Conservation (phyloP, 2,113 vertebrate species). For the Lepisosteus oculatus region DNA sequence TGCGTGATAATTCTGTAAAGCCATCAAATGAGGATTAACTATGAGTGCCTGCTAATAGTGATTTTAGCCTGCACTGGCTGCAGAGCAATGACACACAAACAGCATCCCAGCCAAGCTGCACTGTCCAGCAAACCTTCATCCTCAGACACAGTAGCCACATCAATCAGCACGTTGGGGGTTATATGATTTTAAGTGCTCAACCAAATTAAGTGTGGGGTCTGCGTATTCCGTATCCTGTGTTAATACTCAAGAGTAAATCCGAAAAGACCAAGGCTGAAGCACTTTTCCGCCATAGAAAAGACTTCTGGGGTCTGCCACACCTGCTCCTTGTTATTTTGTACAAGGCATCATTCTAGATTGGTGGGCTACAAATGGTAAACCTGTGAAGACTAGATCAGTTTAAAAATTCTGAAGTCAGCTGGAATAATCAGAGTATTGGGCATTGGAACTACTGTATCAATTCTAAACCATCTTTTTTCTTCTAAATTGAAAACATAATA, state of each 20-base stretch:
- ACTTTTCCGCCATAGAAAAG: too few species aligned
- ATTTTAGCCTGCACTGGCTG: background rate
- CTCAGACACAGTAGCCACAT: background rate
- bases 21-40: constrained; percentile 1
- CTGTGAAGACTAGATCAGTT: too few species aligned
- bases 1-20: constrained; percentile 3
- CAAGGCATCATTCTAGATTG: background rate
- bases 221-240: too few species aligned
- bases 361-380: background rate
- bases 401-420: too few species aligned
- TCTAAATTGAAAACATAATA: too few species aligned
- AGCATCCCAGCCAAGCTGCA: background rate
- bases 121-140: background rate
- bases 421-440: too few species aligned
- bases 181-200: background rate
- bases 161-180: background rate
- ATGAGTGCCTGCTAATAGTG: background rate
- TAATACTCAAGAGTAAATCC: too few species aligned
- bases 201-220: background rate
- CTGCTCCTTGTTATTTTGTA: background rate
- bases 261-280: too few species aligned
- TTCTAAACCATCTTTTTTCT: too few species aligned
- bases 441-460: too few species aligned
- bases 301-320: background rate
- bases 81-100: background rate